Evolutionary conservation across 2,888 invertebrate species (phyloP), one percentile per base, ranked within the genome.

Genomic region (Pheosia gnoma): DNA sequence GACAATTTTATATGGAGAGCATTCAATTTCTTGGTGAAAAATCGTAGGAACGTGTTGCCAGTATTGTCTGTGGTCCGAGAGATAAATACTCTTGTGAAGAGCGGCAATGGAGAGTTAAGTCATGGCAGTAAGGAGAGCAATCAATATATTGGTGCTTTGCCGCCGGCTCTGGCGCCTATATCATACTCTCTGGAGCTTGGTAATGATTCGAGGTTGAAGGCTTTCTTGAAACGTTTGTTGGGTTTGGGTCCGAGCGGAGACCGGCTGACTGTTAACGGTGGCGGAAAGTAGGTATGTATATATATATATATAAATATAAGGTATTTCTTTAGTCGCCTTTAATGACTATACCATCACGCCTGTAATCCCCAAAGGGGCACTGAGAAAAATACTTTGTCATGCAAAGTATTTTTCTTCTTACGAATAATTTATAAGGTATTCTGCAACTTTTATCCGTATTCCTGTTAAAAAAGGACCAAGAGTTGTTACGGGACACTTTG

Each of bases 61-160:
- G 81, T 91, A 0, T 78, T 89, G 3, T 86, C 86, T 0, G 86
- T 91, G 0, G 83, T 88, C 65, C 64, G 90, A 6, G 91, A 91
- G 54, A 88, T 92, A 0, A 87, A 82, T 38, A 90, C 92, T 0
- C 57, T 90, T 4, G 86, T 91, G 0, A 87, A 80, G 55, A 89
- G 85, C 6, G 82, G 72, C 0, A 86, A 86, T 5, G 87, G 89
- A 0, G 89, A 90, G 57, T 60, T 91, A 3, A 87, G 78, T 38
- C 88, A 92, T 54, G 60, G 77, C 0, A 77, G 80, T 0, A 87
- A 80, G 55, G 91, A 91, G 67, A 79, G 76, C 3, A 89, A 89
- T 37, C 87, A 86, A 37, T 90, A 83, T 54, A 80, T 89, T 39
- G 91, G 90, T 0, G 72, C 82, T 0, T 68, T 71, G 1, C 82